These are phyloP conservation scores for Chironomus tentans DNA, from an alignment of 2,888 invertebrate species.

Conservation along the genomic window DNA sequence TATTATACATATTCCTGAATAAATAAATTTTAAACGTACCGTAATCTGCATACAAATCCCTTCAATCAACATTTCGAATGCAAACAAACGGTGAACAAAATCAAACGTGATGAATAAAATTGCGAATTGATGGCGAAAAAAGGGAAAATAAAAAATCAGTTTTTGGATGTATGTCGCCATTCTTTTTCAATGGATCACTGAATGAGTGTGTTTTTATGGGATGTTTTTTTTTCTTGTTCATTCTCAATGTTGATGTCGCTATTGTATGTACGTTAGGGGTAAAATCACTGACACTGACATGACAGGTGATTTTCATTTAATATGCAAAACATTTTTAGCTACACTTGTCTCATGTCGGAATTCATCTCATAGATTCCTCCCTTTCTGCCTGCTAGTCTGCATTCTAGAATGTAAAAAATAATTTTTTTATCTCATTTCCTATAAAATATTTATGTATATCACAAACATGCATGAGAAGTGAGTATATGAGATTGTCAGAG, in stretches of 20 bases:
- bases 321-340: conserved; percentile 12
- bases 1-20: no score
- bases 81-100: conserved; percentile 12
- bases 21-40: background rate
- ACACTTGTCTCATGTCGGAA: background rate
- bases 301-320: conserved; percentile 27
- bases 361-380: no score
- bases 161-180: background rate
- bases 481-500: no score
- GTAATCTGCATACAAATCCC: background rate
- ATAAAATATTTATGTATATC: no score
- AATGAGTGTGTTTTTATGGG: background rate
- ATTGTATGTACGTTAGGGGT: background rate
- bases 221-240: background rate
- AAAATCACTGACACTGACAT: conserved; percentile 14
- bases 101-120: conserved; percentile 19
- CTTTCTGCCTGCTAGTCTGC: no score
- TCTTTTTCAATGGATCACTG: background rate
- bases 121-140: background rate
- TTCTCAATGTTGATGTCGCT: background rate
- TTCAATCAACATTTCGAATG: background rate
- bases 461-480: no score
- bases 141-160: background rate
- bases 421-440: no score
- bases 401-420: no score